phyloP scores from a whole-genome alignment of 2,797 vertebrate species.

The Amphiprion clarkii region DNA sequence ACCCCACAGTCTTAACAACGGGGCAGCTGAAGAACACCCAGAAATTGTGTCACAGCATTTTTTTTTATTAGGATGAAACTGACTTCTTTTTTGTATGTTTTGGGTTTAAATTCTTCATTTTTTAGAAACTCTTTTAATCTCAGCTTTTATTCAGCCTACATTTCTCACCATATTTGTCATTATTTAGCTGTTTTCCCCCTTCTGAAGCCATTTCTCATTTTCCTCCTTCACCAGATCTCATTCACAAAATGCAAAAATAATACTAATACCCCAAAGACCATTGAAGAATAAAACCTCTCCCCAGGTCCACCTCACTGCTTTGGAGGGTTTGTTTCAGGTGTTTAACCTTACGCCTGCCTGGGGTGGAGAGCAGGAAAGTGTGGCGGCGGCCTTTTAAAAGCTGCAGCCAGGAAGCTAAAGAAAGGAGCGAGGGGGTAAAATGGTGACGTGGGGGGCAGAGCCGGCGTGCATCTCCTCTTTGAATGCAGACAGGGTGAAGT shows the following conservation, averaged over 20 bases:
- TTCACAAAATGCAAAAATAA: not conserved
- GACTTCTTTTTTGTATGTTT: not conserved
- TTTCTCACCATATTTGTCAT: not conserved
- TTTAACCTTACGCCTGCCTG: slow-evolving; percentile 67
- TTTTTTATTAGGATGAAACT: not conserved
- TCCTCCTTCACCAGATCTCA: not conserved
- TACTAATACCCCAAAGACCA: not conserved
- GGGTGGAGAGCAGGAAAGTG: slow-evolving; percentile 52
- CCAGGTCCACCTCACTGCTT: slow-evolving; percentile 1
- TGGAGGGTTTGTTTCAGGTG: slow-evolving; percentile 58
- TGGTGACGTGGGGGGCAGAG: not conserved
- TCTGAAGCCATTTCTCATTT: not conserved
- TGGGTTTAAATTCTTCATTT: not conserved
- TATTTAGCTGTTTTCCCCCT: not conserved
- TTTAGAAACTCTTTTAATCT: not conserved
- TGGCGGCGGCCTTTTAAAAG: slow-evolving; percentile 56
- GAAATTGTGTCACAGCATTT: slow-evolving; percentile 17
- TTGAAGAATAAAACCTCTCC: slow-evolving; percentile 1
- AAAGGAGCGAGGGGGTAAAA: slow-evolving; percentile 40
- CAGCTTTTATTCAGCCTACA: too few species aligned
- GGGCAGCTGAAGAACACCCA: not conserved
- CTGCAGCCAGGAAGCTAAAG: slow-evolving; percentile 47
- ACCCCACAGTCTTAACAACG: slow-evolving; percentile 16
- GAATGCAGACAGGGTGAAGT: slow-evolving; percentile 63
- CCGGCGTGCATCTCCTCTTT: slow-evolving; percentile 45